These are phyloP conservation scores for Cylas formicarius DNA, from an alignment of 1,140 invertebrate genomes.

Conservation along the genomic window DNA sequence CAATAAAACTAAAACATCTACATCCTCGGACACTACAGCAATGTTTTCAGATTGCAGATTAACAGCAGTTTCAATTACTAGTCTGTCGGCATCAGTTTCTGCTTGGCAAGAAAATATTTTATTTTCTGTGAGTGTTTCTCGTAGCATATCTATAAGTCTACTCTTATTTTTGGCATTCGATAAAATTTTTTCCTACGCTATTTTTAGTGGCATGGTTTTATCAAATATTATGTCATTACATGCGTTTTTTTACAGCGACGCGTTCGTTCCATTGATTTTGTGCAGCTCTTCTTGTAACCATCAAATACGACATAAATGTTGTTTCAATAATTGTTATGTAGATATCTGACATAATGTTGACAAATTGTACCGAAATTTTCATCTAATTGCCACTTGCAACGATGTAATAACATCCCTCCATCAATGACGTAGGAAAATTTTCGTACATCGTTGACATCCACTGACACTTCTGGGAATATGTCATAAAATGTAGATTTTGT, in stretches of 20 bases:
- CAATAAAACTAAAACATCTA: too few relatives aligned
- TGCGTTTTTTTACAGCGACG: constrained; percentile 17
- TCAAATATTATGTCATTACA: constrained; percentile 15
- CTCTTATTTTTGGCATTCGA: constrained; percentile 24
- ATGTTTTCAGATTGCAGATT: constrained; percentile 23
- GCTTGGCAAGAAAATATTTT: constrained; percentile 31
- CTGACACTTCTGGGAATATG: constrained; percentile 29
- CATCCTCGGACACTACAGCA: constrained; percentile 26
- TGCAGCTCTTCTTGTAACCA: constrained; percentile 29
- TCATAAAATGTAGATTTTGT: constrained; percentile 34
- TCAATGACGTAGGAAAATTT: constrained; percentile 31
- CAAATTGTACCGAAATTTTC: constrained; percentile 26
- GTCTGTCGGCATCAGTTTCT: constrained; percentile 25
- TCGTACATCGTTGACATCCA: constrained; percentile 19
- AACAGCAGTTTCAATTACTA: constrained; percentile 26
- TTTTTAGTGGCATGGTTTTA: constrained; percentile 25
- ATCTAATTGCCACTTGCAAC: constrained; percentile 25
- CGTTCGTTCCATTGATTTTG: constrained; percentile 23
- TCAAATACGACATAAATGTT: constrained; percentile 33
- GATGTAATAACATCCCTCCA: constrained; percentile 26
- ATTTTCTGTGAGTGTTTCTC: constrained; percentile 21
- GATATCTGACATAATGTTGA: constrained; percentile 33
- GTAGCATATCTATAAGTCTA: constrained; percentile 2
- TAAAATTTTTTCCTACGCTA: constrained; percentile 27
- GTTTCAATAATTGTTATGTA: constrained; percentile 30